These are phyloP conservation scores for Hetaerina titia DNA, from an alignment of 2,888 invertebrate species.

Conservation along the genomic window DNA sequence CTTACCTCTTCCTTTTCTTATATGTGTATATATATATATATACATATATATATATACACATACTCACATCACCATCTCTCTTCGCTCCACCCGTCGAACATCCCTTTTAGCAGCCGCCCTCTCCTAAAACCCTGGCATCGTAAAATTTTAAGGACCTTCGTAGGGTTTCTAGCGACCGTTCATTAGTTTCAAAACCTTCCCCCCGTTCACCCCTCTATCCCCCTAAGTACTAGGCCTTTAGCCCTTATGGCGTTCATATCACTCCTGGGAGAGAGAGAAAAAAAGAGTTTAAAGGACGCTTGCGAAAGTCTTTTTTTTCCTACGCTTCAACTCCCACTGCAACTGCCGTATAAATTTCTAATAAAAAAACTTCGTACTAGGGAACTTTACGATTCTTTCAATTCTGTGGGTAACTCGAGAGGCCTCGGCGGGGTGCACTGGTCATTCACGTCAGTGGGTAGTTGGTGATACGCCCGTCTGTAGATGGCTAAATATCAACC, in stretches of 20 bases:
- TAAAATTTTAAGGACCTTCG: conserved; percentile 59
- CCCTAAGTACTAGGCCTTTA: not conserved
- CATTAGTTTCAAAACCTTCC: conserved; percentile 43
- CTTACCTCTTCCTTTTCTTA: not conserved
- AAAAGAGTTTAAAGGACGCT: conserved; percentile 9
- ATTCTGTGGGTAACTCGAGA: not conserved
- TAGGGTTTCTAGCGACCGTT: conserved; percentile 51
- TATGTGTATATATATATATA: not conserved
- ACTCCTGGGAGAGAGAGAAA: conserved; percentile 14
- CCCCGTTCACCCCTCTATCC: not conserved
- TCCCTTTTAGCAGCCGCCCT: conserved; percentile 29
- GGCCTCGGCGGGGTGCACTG: not conserved
- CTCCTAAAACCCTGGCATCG: conserved; percentile 53
- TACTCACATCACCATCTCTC: not conserved
- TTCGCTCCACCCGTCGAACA: not conserved
- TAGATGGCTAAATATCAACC: not conserved
- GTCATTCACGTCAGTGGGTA: not conserved
- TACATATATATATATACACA: not conserved
- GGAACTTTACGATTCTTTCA: not conserved
- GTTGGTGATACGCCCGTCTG: conserved; percentile 1
- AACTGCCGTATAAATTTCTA: conserved; percentile 11
- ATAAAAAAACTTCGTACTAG: not conserved
- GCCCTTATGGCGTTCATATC: conserved; percentile 21
- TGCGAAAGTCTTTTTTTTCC: not conserved
- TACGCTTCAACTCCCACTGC: not conserved